Percentiles rank a stretch among this genome's conserved stretches.
phyloP scores from a whole-genome alignment of 2,797 vertebrate genomes.

The Phoebastria nigripes region DNA sequence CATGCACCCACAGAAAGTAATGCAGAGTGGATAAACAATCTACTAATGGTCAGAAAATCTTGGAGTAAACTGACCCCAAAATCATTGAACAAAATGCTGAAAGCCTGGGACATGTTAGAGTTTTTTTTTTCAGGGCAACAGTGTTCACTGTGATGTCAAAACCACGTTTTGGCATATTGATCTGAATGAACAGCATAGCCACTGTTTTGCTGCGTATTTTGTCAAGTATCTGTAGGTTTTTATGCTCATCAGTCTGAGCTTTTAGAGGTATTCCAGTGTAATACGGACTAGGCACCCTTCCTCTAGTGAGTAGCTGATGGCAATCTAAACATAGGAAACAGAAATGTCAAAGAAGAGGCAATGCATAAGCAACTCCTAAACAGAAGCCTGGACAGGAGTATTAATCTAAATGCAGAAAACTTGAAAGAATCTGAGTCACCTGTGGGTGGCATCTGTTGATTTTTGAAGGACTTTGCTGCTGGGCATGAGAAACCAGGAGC shows the following conservation, averaged over 20 bases:
- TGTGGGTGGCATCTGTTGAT: background rate
- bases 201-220: background rate
- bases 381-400: background rate
- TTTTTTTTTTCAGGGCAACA: background rate
- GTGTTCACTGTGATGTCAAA: background rate
- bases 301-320: background rate
- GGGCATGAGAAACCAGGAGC: background rate
- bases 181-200: background rate
- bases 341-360: background rate
- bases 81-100: background rate
- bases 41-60: background rate
- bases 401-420: background rate
- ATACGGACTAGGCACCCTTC: background rate
- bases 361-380: background rate
- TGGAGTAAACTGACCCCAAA: background rate
- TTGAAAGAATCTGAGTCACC: background rate
- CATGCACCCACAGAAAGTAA: background rate
- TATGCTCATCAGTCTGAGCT: background rate
- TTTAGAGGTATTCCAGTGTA: background rate
- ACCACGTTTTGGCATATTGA: background rate
- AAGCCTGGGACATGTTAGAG: background rate
- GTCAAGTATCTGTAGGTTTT: background rate
- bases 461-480: background rate
- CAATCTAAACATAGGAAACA: background rate
- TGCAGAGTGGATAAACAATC: background rate